phyloP scores from a whole-genome alignment of 2,113 vertebrate species.

The Silurus glanis region DNA sequence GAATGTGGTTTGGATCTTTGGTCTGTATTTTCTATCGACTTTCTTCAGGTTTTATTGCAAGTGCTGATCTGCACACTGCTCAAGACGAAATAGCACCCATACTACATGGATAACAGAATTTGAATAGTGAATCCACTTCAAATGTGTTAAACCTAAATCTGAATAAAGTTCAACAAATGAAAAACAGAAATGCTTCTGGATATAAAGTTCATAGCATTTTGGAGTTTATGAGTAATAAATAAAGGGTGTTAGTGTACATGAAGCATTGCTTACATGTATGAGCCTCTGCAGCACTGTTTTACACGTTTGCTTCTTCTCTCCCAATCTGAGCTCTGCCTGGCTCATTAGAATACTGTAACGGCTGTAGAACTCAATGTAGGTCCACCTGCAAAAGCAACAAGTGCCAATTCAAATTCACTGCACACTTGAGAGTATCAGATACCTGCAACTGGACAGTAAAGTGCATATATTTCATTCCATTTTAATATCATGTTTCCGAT shows the following conservation, averaged over 20 bases:
- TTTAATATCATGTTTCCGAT: background rate
- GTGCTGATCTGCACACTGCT: background rate
- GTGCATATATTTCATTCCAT: background rate
- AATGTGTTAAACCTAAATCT: background rate
- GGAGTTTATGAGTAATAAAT: background rate
- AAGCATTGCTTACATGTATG: conserved; percentile 79
- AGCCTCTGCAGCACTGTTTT: conserved; percentile 83
- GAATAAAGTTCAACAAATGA: background rate
- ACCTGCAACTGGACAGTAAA: background rate
- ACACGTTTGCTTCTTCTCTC: conserved; percentile 90
- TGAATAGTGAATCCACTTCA: background rate
- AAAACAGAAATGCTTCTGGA: background rate
- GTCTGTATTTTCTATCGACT: background rate
- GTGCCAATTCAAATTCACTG: background rate
- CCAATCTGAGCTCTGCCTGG: conserved; percentile 76
- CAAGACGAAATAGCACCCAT: background rate
- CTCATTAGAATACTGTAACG: conserved; percentile 94
- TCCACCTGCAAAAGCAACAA: conserved; percentile 81
- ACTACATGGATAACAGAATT: background rate
- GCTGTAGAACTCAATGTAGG: conserved; percentile 94
- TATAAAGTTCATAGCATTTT: background rate
- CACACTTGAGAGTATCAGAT: background rate
- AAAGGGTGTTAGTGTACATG: background rate
- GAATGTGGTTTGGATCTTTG: background rate
- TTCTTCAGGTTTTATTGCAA: background rate